Base-by-base conservation (phyloP, 92 coral and sea anemone genomes). In the Epizoanthus ramosus region DNA sequence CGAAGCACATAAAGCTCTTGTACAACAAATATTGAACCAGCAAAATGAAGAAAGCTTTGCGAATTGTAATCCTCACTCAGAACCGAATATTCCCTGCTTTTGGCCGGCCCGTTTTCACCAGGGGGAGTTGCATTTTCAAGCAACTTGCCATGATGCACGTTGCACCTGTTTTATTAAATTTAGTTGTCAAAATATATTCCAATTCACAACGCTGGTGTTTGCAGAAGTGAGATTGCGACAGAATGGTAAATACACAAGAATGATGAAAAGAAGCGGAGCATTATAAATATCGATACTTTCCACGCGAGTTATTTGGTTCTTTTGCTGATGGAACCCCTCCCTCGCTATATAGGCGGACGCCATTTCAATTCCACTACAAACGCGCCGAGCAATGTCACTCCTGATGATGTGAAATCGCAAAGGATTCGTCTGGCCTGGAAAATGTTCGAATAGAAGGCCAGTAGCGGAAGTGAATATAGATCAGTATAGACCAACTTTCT, bases 11-110 rank as follows among this genome's bases (percentile, higher is more conserved):
- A 25, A 35, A 76, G 57, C 54, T 33, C 45, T 28, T 28, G 47
- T 13, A 74, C 33, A 1, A 64, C 52, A 76, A 76, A 76, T 76
- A 76, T 76, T 76, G 69, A 76, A 60, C 81, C 7, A 60, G 25
- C 16, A 50, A 76, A 35, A 35, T 1, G 16, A 60, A 35, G 33
- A 58, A 35, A 10, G 9, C 3, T 1, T 53, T 57, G 65, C 24
- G 22, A 15, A 13, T 5, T 9, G 28, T 24, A 16, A 21, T 74
- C 23, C 19, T 7, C 16, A 54, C 25, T 57, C 35, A 25, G 31
- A 53, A 18, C 2, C 14, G 43, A 21, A 0, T 4, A 9, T 17
- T 19, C 23, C 13, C 4, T 13, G 54, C 23, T 75, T 75, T 75
- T 67, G 33, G 17, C 47, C 31, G 31, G 2, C 56, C 61, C 31